A percentile compares a stretch with the other conserved stretches of the same genome.
These are phyloP conservation scores for Dreissena polymorpha DNA, from an alignment of 1,140 invertebrate species.

Conservation along the genomic window DNA sequence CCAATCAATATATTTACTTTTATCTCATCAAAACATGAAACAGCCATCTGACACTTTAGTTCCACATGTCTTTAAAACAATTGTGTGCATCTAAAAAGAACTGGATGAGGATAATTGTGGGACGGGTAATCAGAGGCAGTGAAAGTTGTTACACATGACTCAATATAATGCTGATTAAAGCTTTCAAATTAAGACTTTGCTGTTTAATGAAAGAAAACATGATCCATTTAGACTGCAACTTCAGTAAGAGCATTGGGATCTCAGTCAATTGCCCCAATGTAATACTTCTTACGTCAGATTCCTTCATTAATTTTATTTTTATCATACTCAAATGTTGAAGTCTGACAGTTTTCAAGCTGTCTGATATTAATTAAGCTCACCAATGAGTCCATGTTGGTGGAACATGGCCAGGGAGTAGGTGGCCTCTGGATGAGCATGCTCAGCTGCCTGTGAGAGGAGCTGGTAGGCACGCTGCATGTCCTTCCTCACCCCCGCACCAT, in stretches of 20 bases:
- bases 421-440: constrained; percentile 67
- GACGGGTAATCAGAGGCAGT: no score
- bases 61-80: no score
- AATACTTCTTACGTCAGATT: neutral
- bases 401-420: constrained; percentile 68
- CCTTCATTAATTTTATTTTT: neutral
- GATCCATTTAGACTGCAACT: neutral
- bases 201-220: neutral
- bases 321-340: neutral
- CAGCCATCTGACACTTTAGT: no score
- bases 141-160: no score
- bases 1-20: no score
- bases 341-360: neutral
- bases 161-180: no score
- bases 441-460: constrained; percentile 64
- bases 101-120: no score
- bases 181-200: no score
- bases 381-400: constrained; percentile 72
- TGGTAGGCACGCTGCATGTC: constrained; percentile 66
- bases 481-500: constrained; percentile 70
- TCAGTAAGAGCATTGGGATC: no score
- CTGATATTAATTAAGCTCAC: no score
- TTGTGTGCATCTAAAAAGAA: no score
- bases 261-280: neutral
- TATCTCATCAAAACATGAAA: no score